Conservation (phyloP, 1,140 invertebrate genomes). For the Proales similis region DNA sequence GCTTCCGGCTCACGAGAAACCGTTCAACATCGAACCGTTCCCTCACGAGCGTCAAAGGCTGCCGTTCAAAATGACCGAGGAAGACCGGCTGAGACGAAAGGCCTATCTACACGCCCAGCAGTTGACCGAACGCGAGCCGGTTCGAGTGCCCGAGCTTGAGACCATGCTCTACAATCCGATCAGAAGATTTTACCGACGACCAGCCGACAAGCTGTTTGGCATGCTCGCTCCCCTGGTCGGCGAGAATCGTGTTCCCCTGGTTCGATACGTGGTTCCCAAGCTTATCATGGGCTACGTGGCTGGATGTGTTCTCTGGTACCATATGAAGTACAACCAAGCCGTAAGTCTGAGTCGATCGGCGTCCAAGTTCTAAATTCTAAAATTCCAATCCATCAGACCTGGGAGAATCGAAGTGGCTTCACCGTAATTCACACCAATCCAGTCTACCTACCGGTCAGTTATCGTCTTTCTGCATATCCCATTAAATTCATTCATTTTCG, state of each 20-base stretch:
- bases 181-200: conserved; percentile 27
- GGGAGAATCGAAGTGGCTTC: conserved; percentile 23
- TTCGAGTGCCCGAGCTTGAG: conserved; percentile 42
- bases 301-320: conserved; percentile 22
- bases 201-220: conserved; percentile 22
- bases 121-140: conserved; percentile 47
- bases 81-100: conserved; percentile 44
- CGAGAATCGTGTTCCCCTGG: conserved; percentile 26
- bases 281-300: conserved; percentile 24
- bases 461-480: background rate
- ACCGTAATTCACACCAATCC: conserved; percentile 2
- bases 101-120: conserved; percentile 50
- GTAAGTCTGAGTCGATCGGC: background rate
- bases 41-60: conserved; percentile 45
- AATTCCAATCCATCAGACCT: conserved; percentile 1
- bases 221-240: conserved; percentile 14
- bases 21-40: conserved; percentile 47
- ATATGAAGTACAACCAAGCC: conserved; percentile 17
- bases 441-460: conserved; percentile 15
- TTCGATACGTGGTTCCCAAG: conserved; percentile 31
- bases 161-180: conserved; percentile 36
- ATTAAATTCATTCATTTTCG: background rate
- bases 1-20: conserved; percentile 39
- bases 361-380: no score
- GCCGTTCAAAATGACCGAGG: conserved; percentile 44